phyloP scores from a whole-genome alignment of 2,797 vertebrate species.

The Lutjanus argentimaculatus region DNA sequence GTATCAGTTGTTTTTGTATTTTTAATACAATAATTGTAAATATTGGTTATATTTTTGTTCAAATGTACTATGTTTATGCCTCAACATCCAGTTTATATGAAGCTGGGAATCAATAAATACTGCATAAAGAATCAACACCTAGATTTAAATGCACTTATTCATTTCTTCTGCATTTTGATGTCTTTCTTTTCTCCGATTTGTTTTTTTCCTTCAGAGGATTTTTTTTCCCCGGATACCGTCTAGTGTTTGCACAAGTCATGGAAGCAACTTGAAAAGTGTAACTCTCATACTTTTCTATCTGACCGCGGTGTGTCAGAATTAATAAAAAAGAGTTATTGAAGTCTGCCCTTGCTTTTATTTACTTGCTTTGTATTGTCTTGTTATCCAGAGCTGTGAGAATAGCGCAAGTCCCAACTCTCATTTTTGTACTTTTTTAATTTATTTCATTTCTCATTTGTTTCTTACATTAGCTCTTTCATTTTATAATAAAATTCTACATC shows the following conservation, averaged over 20 bases:
- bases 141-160: slow-evolving; percentile 81
- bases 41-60: slow-evolving; percentile 99
- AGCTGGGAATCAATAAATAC: slow-evolving; percentile 99
- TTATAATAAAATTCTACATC: slow-evolving; percentile 20
- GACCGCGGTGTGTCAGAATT: slow-evolving; percentile 77
- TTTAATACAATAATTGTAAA: slow-evolving; percentile 99
- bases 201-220: slow-evolving; percentile 44
- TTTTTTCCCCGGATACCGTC: slow-evolving; percentile 61
- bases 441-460: slow-evolving; percentile 39
- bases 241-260: slow-evolving; percentile 85
- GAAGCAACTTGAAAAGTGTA: slow-evolving; percentile 83
- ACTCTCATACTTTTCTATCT: slow-evolving; percentile 81
- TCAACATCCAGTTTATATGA: slow-evolving; percentile 99
- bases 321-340: slow-evolving; percentile 75
- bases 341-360: slow-evolving; percentile 64
- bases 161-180: slow-evolving; percentile 55
- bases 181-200: slow-evolving; percentile 51
- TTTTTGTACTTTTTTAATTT: slow-evolving; percentile 17
- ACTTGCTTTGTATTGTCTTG: slow-evolving; percentile 45
- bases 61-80: slow-evolving; percentile 99
- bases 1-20: slow-evolving; percentile 98
- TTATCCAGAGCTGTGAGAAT: slow-evolving; percentile 15
- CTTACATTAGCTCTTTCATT: not conserved
- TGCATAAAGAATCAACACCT: slow-evolving; percentile 82
- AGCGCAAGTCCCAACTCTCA: slow-evolving; percentile 16